Evolutionary conservation across 2,113 vertebrate genomes (phyloP), one percentile per base, ranked within the genome.

Genomic region (Burhinus oedicnemus): DNA sequence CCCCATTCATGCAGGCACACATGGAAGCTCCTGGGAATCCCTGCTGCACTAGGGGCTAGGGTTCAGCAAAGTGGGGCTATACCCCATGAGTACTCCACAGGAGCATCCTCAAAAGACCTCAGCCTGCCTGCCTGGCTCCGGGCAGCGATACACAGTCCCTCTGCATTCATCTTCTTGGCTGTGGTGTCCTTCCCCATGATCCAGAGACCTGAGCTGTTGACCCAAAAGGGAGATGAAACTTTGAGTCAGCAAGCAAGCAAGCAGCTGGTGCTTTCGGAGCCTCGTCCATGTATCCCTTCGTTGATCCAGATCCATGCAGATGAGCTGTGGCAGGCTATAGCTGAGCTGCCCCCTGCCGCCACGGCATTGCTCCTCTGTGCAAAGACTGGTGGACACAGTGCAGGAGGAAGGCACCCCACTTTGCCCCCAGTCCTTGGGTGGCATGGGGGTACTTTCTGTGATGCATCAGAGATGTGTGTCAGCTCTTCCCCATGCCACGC

Each of bases 221-320:
- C 21, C 32, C 47, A 27, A 57, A 62, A 44, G 49, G 49, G 54
- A 80, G 45, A 16, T 7, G 49, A 55, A 80, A 81, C 18, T 22
- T 2, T 0, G 11, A 64, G 47, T 27, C 45, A 58, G 30, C 30
- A 61, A 51, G 72, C 30, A 61, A 51, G 72, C 44, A 34, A 77
- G 47, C 34, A 55, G 38, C 32, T 6, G 14, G 62, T 44, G 51
- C 85, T 76, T 64, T 42, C 34, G 57, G 66, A 87, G 44, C 72
- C 36, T 70, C 22, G 9, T 18, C 58, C 0, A 1, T 15, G 30
- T 17, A 6, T 49, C 42, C 3, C 4, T 1, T 5, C 2, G 3
- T 58, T 29, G 49, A 71, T 77, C n/a, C 1, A 3, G 29, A 9
- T 18, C 29, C n/a, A 12, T 0, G 11, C 2, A 15, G 62, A 25